A percentile compares a stretch with the other conserved stretches of the same genome.
Conservation (phyloP, 2,113 vertebrate genomes). For the Tonatia bakeri region DNA sequence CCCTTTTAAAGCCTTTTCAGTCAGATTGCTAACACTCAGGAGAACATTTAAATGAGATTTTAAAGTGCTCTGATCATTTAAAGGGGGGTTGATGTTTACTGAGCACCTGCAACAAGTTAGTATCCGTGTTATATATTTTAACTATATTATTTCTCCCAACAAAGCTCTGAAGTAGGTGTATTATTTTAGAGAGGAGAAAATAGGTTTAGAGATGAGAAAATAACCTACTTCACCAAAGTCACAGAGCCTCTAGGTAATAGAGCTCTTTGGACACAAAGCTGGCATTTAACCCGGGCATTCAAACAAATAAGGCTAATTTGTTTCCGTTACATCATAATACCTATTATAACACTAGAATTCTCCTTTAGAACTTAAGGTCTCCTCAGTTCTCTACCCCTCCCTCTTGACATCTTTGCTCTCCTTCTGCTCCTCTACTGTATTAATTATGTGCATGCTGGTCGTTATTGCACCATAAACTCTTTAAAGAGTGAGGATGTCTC, state of each 20-base stretch:
- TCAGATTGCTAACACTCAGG: background rate
- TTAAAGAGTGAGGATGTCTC: background rate
- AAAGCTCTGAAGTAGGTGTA: background rate
- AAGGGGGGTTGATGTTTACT: background rate
- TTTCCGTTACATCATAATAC: background rate
- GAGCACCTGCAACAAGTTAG: background rate
- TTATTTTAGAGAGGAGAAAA: slow-evolving; percentile 8
- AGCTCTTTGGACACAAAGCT: background rate
- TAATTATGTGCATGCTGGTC: background rate
- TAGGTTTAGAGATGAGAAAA: background rate
- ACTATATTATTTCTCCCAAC: background rate
- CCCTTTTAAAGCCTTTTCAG: background rate
- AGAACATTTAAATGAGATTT: background rate
- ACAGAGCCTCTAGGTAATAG: background rate
- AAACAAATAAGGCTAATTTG: background rate
- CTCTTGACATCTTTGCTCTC: background rate
- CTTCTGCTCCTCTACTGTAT: background rate
- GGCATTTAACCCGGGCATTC: background rate
- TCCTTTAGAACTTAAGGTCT: background rate
- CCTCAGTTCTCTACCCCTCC: background rate
- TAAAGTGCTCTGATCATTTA: background rate
- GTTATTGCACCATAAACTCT: background rate
- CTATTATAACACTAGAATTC: background rate
- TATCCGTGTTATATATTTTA: background rate
- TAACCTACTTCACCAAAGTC: background rate